Evolutionary conservation across 2,797 vertebrate species (phyloP).

Genomic region (Malurus leucopterus): DNA sequence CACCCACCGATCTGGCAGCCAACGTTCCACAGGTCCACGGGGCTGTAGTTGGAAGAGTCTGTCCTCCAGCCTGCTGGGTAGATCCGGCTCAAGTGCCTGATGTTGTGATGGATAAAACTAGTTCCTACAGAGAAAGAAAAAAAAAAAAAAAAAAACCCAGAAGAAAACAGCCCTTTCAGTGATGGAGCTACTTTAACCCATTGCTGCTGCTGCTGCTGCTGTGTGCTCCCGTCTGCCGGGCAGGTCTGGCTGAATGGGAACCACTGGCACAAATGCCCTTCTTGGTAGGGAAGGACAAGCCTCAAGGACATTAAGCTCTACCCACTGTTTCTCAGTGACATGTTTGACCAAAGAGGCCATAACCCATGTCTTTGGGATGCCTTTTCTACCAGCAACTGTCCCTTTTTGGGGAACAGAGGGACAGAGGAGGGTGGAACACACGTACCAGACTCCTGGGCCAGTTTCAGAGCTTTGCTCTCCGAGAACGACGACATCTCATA

Average conservation of each 20-base stretch:
- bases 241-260: not conserved
- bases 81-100: conserved; percentile 88
- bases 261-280: not conserved
- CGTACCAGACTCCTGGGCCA: conserved; percentile 85
- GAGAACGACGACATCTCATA: conserved; percentile 93
- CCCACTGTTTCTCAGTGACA: not conserved
- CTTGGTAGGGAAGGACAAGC: not conserved
- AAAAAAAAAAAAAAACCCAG: not conserved
- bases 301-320: not conserved
- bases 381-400: not conserved
- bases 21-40: conserved; percentile 89
- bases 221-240: not conserved
- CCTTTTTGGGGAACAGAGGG: not conserved
- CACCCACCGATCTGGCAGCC: conserved; percentile 87
- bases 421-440: not conserved
- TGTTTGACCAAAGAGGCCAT: not conserved
- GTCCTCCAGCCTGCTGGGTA: conserved; percentile 92
- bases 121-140: conserved; percentile 56
- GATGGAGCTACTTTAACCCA: not conserved
- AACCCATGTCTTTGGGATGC: not conserved
- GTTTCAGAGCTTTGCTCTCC: conserved; percentile 83
- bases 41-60: conserved; percentile 93
- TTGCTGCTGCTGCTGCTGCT: not conserved
- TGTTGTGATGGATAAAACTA: conserved; percentile 84
- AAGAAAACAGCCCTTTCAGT: not conserved